phyloP scores from a whole-genome alignment of 2,888 invertebrate species.

The Agrotis ipsilon region DNA sequence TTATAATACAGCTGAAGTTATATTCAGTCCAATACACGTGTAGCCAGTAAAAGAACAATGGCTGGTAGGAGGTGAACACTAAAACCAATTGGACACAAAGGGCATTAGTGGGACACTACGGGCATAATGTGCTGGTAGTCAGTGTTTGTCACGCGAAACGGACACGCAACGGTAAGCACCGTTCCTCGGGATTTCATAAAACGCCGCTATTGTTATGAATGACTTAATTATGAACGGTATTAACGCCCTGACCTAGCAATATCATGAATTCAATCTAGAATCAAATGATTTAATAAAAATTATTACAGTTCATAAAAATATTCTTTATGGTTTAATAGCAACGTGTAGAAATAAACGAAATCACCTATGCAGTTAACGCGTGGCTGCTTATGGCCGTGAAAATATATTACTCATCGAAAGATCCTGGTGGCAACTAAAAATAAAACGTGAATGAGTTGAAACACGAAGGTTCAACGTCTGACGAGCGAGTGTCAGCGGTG shows the following conservation, averaged over 20 bases:
- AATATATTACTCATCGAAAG: conserved; percentile 58
- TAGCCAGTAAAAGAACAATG: conserved; percentile 64
- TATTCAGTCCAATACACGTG: conserved; percentile 59
- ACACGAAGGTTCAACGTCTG: conserved; percentile 51
- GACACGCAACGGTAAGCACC: conserved; percentile 84
- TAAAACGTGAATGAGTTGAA: conserved; percentile 47
- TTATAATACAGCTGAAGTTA: conserved; percentile 48
- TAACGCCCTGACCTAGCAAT: conserved; percentile 41
- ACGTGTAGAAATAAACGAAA: conserved; percentile 39
- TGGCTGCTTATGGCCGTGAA: conserved; percentile 50
- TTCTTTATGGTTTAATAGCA: conserved; percentile 10
- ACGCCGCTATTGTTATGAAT: conserved; percentile 73
- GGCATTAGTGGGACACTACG: conserved; percentile 79
- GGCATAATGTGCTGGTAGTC: conserved; percentile 73
- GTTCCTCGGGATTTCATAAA: conserved; percentile 80
- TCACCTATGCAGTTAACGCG: conserved; percentile 45
- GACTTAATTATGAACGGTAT: conserved; percentile 70
- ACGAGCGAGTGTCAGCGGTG: conserved; percentile 33
- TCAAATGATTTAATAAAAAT: conserved; percentile 20
- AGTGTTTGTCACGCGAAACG: conserved; percentile 82
- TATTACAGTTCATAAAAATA: neutral
- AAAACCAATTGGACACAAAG: conserved; percentile 78
- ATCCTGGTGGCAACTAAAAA: conserved; percentile 59
- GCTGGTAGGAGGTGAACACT: conserved; percentile 69
- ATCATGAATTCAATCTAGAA: conserved; percentile 34